Conservation (phyloP, 2,888 invertebrate species). For the Perizoma flavofasciatum region DNA sequence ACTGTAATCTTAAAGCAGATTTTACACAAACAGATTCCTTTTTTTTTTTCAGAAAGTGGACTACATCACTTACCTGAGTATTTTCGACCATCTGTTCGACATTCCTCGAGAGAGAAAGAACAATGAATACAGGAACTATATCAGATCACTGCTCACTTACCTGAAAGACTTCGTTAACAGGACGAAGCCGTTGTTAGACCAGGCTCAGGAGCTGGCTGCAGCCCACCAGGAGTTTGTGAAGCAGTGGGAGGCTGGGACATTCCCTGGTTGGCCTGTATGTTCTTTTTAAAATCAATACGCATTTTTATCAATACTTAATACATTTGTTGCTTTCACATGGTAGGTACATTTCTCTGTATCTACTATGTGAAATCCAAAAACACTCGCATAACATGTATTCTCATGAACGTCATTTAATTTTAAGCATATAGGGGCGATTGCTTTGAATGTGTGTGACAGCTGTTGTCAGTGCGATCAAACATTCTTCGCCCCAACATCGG, state of each 20-base stretch:
- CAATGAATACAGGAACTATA: conserved; percentile 93
- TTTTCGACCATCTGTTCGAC: conserved; percentile 98
- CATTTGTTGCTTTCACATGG: too few relatives aligned
- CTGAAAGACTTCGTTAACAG: conserved; percentile 91
- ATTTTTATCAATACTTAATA: too few relatives aligned
- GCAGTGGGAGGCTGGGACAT: conserved; percentile 94
- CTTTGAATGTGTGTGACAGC: too few relatives aligned
- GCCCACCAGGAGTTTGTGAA: conserved; percentile 91
- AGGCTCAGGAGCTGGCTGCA: conserved; percentile 90
- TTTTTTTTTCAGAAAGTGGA: conserved; percentile 89
- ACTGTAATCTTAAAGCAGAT: too few relatives aligned
- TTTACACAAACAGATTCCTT: too few relatives aligned
- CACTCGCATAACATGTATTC: too few relatives aligned
- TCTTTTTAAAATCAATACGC: neutral
- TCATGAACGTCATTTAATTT: too few relatives aligned
- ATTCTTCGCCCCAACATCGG: too few relatives aligned
- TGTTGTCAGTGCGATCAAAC: too few relatives aligned
- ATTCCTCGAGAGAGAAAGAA: conserved; percentile 96
- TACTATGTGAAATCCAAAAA: too few relatives aligned
- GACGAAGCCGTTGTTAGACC: conserved; percentile 93
- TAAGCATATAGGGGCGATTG: too few relatives aligned
- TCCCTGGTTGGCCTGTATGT: conserved; percentile 96
- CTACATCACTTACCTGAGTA: conserved; percentile 96
- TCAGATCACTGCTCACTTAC: conserved; percentile 93
- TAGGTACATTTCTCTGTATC: too few relatives aligned